Conservation (phyloP, 1,140 invertebrate genomes). For the Diabrotica virgifera region DNA sequence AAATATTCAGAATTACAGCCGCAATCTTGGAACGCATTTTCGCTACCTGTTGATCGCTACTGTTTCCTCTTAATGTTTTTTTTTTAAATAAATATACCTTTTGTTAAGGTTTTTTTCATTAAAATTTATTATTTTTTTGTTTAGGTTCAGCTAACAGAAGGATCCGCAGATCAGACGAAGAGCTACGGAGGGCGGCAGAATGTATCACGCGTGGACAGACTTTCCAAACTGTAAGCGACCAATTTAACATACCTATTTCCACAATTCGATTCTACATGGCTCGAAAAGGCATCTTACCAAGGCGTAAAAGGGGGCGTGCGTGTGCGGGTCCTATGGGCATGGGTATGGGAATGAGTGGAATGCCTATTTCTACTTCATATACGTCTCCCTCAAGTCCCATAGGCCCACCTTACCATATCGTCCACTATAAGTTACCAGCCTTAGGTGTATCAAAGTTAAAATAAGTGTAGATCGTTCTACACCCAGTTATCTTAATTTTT, state of each 20-base stretch:
- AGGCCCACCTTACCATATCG: conserved; percentile 69
- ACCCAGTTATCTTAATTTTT: no score
- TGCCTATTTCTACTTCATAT: conserved; percentile 39
- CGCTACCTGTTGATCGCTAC: no score
- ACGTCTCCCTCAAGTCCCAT: conserved; percentile 55
- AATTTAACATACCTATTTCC: conserved; percentile 81
- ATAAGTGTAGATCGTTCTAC: conserved; percentile 22
- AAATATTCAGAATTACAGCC: no score
- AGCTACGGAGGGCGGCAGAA: conserved; percentile 72
- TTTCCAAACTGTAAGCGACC: conserved; percentile 78
- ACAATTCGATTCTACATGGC: conserved; percentile 83
- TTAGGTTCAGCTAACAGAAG: conserved; percentile 42
- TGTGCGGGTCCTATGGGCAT: conserved; percentile 40
- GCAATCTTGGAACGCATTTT: no score
- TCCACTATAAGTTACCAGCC: conserved; percentile 67
- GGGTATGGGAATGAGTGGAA: conserved; percentile 27
- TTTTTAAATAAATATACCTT: no score
- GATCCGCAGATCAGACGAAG: conserved; percentile 68
- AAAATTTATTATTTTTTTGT: conserved; percentile 15
- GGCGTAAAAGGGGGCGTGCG: conserved; percentile 65
- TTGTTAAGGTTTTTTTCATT: no score
- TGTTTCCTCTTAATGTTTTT: no score
- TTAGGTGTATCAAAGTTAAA: conserved; percentile 49
- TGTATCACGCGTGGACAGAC: conserved; percentile 76
- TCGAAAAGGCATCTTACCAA: conserved; percentile 72